phyloP scores from a whole-genome alignment of 2,888 invertebrate species.

The Lithosia quadra region DNA sequence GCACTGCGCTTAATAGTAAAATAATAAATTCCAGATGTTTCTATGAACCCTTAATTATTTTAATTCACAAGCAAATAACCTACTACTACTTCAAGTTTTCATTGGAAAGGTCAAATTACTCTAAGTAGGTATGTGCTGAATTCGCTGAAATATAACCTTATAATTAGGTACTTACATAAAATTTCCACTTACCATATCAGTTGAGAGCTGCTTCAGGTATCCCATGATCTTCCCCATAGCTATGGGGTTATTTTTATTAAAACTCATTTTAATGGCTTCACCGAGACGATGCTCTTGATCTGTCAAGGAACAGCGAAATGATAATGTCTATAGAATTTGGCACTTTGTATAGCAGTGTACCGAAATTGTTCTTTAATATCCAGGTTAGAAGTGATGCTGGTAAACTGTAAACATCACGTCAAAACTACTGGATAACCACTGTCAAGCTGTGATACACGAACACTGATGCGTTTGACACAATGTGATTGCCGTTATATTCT shows the following conservation, averaged over 20 bases:
- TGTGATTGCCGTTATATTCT: slow-evolving; percentile 52
- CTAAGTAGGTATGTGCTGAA: neutral
- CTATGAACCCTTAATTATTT: slow-evolving; percentile 55
- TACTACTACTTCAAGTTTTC: neutral
- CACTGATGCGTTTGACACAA: slow-evolving; percentile 70
- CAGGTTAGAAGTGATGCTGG: slow-evolving; percentile 75
- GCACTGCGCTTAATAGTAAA: neutral
- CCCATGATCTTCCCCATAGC: slow-evolving; percentile 85
- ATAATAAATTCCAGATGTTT: slow-evolving; percentile 68
- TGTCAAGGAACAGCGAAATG: slow-evolving; percentile 81
- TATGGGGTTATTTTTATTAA: slow-evolving; percentile 84
- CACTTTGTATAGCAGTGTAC: slow-evolving; percentile 70
- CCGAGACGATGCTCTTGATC: slow-evolving; percentile 51
- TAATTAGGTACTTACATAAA: neutral
- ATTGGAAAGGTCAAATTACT: neutral
- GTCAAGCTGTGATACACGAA: slow-evolving; percentile 40
- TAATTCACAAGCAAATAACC: neutral
- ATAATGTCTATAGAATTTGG: slow-evolving; percentile 72
- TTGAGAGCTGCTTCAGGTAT: slow-evolving; percentile 83
- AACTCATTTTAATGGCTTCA: slow-evolving; percentile 80
- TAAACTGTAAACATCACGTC: slow-evolving; percentile 70
- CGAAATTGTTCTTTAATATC: slow-evolving; percentile 70
- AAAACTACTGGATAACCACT: slow-evolving; percentile 40
- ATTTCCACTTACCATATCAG: slow-evolving; percentile 79
- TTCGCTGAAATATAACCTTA: neutral